A percentile compares a stretch with the other conserved stretches of the same genome.
These are phyloP conservation scores for Pasiphila rectangulata DNA, from an alignment of 2,888 invertebrate genomes.

Conservation along the genomic window DNA sequence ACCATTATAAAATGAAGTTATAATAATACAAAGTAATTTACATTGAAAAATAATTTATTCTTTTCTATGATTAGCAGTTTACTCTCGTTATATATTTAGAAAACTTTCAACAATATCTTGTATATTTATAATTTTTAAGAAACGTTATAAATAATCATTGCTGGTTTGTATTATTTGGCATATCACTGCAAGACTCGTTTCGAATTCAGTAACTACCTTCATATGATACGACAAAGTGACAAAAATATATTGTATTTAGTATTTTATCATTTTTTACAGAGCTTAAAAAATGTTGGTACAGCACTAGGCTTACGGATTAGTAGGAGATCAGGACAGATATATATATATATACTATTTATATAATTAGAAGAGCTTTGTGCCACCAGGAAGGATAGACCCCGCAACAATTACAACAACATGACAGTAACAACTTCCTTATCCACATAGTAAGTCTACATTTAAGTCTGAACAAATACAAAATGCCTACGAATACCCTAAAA, in stretches of 20 bases:
- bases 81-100: slow-evolving; percentile 77
- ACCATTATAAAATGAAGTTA: no score
- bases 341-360: background rate
- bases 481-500: slow-evolving; percentile 72
- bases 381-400: slow-evolving; percentile 40
- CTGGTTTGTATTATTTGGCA: slow-evolving; percentile 77
- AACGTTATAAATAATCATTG: slow-evolving; percentile 74
- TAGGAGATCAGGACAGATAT: slow-evolving; percentile 28
- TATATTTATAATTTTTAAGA: slow-evolving; percentile 73
- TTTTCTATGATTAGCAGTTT: slow-evolving; percentile 71
- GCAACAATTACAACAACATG: slow-evolving; percentile 63
- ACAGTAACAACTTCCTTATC: slow-evolving; percentile 62
- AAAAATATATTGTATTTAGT: slow-evolving; percentile 56
- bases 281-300: slow-evolving; percentile 16
- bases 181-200: slow-evolving; percentile 75
- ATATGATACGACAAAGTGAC: slow-evolving; percentile 51
- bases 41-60: slow-evolving; percentile 80
- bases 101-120: slow-evolving; percentile 78
- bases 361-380: slow-evolving; percentile 20
- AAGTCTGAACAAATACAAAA: slow-evolving; percentile 71
- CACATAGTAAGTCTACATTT: slow-evolving; percentile 49
- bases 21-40: slow-evolving; percentile 60
- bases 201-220: slow-evolving; percentile 35
- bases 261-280: slow-evolving; percentile 33
- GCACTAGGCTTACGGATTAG: slow-evolving; percentile 23